A percentile compares a stretch with the other conserved stretches of the same genome.
These are phyloP conservation scores for Remorina albescens DNA, from an alignment of 2,797 vertebrate genomes.

Conservation along the genomic window DNA sequence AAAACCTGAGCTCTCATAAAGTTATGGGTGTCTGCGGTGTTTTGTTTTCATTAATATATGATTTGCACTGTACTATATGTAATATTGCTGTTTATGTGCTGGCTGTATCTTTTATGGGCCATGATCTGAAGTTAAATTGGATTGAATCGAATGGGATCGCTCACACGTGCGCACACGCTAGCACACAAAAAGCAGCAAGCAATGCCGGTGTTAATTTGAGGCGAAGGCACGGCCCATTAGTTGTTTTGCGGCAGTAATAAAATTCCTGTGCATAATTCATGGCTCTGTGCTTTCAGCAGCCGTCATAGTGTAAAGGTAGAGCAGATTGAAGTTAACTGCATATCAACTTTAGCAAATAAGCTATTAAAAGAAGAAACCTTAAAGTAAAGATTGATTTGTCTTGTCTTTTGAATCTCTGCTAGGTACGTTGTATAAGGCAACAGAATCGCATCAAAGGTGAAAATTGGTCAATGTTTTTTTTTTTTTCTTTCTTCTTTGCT, in stretches of 20 bases:
- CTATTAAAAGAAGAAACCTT: conserved; percentile 41
- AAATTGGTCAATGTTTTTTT: conserved; percentile 56
- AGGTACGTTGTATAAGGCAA: conserved; percentile 38
- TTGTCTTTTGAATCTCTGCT: conserved; percentile 33
- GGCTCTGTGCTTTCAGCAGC: conserved; percentile 48
- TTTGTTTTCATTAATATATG: background rate
- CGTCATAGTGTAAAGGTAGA: conserved; percentile 63
- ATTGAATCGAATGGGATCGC: conserved; percentile 1
- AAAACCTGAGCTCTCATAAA: too few relatives aligned
- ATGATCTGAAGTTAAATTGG: conserved; percentile 13
- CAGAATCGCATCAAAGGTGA: conserved; percentile 54
- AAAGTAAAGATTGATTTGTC: conserved; percentile 42
- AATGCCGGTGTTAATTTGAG: conserved; percentile 56
- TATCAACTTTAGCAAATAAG: conserved; percentile 60
- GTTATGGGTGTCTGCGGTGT: background rate
- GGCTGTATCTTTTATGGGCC: conserved; percentile 12
- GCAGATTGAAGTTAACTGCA: conserved; percentile 61
- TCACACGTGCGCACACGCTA: background rate
- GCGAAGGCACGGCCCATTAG: conserved; percentile 66
- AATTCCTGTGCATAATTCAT: conserved; percentile 74
- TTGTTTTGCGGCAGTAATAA: conserved; percentile 73
- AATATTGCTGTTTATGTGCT: conserved; percentile 2
- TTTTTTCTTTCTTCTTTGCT: conserved; percentile 23
- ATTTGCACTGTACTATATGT: conserved; percentile 6
- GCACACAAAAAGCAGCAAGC: conserved; percentile 10